These are phyloP conservation scores for Microctenopoma lineatum DNA, from an alignment of 2,797 vertebrate species.

Conservation along the genomic window DNA sequence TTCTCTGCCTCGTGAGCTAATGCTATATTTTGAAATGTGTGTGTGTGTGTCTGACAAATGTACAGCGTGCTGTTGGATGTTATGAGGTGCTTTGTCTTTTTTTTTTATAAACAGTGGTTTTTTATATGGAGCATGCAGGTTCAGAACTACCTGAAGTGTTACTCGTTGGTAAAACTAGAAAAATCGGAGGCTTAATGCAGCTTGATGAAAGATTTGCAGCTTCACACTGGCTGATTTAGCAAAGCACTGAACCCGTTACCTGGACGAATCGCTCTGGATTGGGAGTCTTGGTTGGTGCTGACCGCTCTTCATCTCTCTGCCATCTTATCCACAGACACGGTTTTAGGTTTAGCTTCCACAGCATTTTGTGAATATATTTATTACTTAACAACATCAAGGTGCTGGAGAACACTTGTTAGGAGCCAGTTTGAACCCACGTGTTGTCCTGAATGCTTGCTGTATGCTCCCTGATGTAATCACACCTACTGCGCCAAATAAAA, in stretches of 20 bases:
- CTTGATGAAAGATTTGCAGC: neutral
- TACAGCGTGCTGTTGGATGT: slow-evolving; percentile 45
- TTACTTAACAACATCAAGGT: slow-evolving; percentile 45
- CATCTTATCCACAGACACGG: neutral
- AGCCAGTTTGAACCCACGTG: slow-evolving; percentile 17
- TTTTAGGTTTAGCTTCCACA: slow-evolving; percentile 9
- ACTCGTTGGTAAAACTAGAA: neutral
- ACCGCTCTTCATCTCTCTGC: neutral
- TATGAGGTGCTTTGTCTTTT: slow-evolving; percentile 14
- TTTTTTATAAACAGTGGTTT: slow-evolving; percentile 20
- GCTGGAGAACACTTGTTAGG: slow-evolving; percentile 26
- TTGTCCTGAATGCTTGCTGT: slow-evolving; percentile 27
- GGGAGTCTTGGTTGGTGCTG: neutral
- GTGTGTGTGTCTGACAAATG: slow-evolving; percentile 28
- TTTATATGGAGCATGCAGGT: slow-evolving; percentile 22
- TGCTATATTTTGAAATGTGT: slow-evolving; percentile 34
- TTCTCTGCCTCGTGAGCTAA: slow-evolving; percentile 42
- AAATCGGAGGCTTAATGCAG: neutral
- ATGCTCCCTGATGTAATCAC: slow-evolving; percentile 59
- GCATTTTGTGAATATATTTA: slow-evolving; percentile 74
- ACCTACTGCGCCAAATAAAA: slow-evolving; percentile 67
- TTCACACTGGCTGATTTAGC: slow-evolving; percentile 6
- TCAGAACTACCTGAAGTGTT: slow-evolving; percentile 5
- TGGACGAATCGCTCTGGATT: neutral
- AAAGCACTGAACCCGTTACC: neutral